phyloP scores from a whole-genome alignment of 1,140 invertebrate species.

The Papilio polyxenes region DNA sequence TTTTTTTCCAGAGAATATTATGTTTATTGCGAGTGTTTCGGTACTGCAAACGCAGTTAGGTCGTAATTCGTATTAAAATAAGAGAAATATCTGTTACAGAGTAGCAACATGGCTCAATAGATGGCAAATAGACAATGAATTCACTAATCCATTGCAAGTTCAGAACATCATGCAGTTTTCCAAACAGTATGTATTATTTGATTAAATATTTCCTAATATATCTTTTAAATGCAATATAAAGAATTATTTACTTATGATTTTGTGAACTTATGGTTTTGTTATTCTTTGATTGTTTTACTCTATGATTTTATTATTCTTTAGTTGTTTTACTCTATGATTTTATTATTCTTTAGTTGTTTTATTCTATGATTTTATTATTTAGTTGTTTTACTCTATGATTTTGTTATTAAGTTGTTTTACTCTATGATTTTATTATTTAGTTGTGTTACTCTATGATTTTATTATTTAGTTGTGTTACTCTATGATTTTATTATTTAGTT shows the following conservation, averaged over 20 bases:
- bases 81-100: conserved; percentile 70
- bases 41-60: too few relatives aligned
- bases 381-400: too few relatives aligned
- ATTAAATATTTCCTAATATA: background rate
- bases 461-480: background rate
- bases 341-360: too few relatives aligned
- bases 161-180: conserved; percentile 69
- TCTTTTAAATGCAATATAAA: too few relatives aligned
- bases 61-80: background rate
- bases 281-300: background rate
- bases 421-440: background rate
- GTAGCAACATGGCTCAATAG: conserved; percentile 86
- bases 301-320: background rate
- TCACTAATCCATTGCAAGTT: conserved; percentile 85
- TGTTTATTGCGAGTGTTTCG: background rate
- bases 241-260: background rate
- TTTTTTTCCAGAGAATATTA: background rate
- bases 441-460: background rate
- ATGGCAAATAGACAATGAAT: conserved; percentile 85
- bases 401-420: background rate
- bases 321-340: background rate
- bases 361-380: too few relatives aligned
- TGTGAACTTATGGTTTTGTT: background rate
- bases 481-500: background rate
- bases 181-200: conserved; percentile 47